phyloP scores from a whole-genome alignment of 1,140 invertebrate genomes.

The Sycobia sp. region DNA sequence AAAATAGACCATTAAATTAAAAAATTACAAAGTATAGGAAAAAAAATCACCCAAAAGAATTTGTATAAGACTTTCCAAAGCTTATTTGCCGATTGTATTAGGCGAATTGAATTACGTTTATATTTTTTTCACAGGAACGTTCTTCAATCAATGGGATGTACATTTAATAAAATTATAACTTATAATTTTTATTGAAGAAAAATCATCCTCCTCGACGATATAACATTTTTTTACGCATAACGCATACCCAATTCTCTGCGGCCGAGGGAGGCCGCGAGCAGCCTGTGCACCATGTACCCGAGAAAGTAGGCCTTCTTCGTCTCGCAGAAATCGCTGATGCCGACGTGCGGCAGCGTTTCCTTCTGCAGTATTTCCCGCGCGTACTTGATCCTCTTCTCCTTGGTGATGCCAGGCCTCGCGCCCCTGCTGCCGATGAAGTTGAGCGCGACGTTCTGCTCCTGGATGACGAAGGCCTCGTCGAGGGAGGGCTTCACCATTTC shows the following conservation, averaged over 20 bases:
- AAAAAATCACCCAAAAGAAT: no score
- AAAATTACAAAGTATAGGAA: no score
- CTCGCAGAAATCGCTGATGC: conserved; percentile 97
- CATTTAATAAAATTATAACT: no score
- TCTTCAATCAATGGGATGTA: no score
- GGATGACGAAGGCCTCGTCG: conserved; percentile 98
- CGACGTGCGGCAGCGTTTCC: conserved; percentile 98
- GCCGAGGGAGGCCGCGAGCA: conserved; percentile 89
- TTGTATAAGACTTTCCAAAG: no score
- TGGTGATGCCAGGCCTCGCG: conserved; percentile 92
- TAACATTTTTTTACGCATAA: no score
- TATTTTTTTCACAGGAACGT: no score
- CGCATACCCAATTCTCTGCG: conserved; percentile 75
- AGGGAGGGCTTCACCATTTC: conserved; percentile 99
- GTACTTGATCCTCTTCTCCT: conserved; percentile 97
- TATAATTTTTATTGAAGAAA: no score
- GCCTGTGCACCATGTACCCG: conserved; percentile 97
- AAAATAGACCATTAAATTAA: no score
- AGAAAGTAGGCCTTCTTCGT: conserved; percentile 98
- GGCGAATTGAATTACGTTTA: no score
- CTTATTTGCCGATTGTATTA: no score
- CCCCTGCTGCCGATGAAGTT: conserved; percentile 97
- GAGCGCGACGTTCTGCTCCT: conserved; percentile 96
- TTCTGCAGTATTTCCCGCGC: conserved; percentile 98
- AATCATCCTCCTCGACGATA: no score